Evolutionary conservation across 2,888 invertebrate genomes (phyloP).

Genomic region (Drosophila fungiperda): DNA sequence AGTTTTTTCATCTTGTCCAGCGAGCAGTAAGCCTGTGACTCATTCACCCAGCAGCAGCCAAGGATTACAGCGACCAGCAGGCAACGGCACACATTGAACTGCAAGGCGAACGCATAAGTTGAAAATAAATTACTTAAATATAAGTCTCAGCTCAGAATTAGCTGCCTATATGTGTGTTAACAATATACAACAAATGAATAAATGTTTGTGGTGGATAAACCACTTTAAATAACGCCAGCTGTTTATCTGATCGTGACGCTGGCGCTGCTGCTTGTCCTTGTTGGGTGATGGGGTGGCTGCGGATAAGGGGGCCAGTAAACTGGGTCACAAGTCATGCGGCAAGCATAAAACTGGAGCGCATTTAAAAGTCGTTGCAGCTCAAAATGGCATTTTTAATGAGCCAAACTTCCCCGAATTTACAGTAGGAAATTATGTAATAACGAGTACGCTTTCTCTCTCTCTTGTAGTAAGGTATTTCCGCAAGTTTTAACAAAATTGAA

Average conservation of each 20-base stretch:
- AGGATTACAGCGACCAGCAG: slow-evolving; percentile 50
- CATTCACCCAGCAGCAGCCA: slow-evolving; percentile 40
- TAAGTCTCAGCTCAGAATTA: slow-evolving; percentile 47
- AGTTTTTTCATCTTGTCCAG: slow-evolving; percentile 82
- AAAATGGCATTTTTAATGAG: slow-evolving; percentile 67
- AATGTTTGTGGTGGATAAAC: slow-evolving; percentile 45
- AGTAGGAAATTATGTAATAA: slow-evolving; percentile 71
- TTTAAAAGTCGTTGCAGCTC: slow-evolving; percentile 72
- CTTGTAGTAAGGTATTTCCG: slow-evolving; percentile 64
- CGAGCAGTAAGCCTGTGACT: slow-evolving; percentile 74
- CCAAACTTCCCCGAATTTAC: slow-evolving; percentile 71
- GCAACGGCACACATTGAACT: slow-evolving; percentile 64
- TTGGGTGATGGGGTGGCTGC: slow-evolving; percentile 24
- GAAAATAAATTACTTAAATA: slow-evolving; percentile 37
- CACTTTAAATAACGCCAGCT: slow-evolving; percentile 58
- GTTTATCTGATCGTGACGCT: slow-evolving; percentile 50
- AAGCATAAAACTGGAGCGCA: slow-evolving; percentile 73
- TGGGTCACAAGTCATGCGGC: slow-evolving; percentile 57
- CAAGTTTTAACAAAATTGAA: slow-evolving; percentile 19
- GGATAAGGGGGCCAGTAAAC: slow-evolving; percentile 51
- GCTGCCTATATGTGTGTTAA: slow-evolving; percentile 53
- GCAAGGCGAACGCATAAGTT: slow-evolving; percentile 29
- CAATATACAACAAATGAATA: slow-evolving; percentile 35
- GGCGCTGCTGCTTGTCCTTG: slow-evolving; percentile 47
- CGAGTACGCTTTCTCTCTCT: not conserved